Evolutionary conservation across 2,113 vertebrate species (phyloP).

Genomic region (Phalacrocorax aristotelis): DNA sequence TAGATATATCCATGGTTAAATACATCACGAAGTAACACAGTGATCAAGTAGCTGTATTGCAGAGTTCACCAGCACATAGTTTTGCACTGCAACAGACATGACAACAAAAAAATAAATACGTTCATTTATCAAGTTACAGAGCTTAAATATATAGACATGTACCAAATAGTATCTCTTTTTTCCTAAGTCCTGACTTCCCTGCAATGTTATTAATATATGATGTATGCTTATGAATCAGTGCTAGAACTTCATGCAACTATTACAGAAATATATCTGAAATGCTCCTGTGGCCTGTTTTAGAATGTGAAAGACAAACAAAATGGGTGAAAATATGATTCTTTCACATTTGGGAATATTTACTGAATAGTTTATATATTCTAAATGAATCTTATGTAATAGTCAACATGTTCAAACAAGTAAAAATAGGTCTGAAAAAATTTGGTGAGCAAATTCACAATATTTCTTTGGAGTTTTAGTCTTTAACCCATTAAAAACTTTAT

Average conservation of each 20-base stretch:
- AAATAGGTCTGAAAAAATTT: constrained; percentile 62
- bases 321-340: constrained; percentile 56
- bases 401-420: constrained; percentile 68
- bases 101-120: background rate
- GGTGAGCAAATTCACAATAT: constrained; percentile 4
- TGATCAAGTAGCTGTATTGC: background rate
- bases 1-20: background rate
- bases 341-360: constrained; percentile 66
- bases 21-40: fast-evolving
- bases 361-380: constrained; percentile 58
- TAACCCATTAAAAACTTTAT: background rate
- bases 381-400: constrained; percentile 68
- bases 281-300: background rate
- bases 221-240: background rate
- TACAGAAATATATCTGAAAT: background rate
- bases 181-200: background rate
- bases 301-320: constrained; percentile 55
- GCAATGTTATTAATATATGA: background rate
- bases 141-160: background rate
- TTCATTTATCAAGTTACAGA: background rate
- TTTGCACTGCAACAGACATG: background rate
- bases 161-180: background rate
- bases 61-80: background rate
- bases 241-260: background rate
- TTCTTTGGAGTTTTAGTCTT: background rate